Percentiles rank a stretch among this genome's conserved stretches.
Evolutionary conservation across 2,888 invertebrate genomes (phyloP).

Genomic region (Phalangium opilio): DNA sequence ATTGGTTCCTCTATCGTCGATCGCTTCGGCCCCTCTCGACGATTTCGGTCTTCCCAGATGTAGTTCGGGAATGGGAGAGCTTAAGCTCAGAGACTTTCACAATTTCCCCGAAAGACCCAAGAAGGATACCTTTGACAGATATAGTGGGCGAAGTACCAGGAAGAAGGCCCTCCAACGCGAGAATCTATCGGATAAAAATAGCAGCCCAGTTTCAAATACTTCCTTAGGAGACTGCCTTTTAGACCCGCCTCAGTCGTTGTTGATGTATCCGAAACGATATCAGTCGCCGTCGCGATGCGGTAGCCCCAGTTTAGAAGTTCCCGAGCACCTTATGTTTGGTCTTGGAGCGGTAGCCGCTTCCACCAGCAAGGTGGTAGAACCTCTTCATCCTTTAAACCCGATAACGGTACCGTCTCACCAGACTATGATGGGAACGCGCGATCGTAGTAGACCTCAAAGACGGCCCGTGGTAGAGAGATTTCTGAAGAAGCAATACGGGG

Average conservation of each 20-base stretch:
- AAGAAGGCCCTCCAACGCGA: background rate
- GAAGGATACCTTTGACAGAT: too few species aligned
- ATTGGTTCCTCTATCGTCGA: too few species aligned
- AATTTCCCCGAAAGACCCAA: background rate
- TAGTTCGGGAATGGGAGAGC: background rate
- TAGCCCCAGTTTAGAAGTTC: slow-evolving; percentile 26
- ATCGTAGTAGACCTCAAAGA: slow-evolving; percentile 52
- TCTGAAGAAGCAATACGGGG: slow-evolving; percentile 36
- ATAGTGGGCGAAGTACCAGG: background rate
- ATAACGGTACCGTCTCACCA: too few species aligned
- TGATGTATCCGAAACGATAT: slow-evolving; percentile 26
- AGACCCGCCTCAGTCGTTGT: slow-evolving; percentile 29
- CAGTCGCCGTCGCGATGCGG: slow-evolving; percentile 28
- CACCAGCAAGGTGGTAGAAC: slow-evolving; percentile 11
- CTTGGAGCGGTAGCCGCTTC: too few species aligned
- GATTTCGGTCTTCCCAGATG: background rate
- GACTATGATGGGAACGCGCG: slow-evolving; percentile 10
- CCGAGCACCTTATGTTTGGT: slow-evolving; percentile 27
- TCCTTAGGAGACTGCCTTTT: slow-evolving; percentile 31
- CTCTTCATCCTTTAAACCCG: slow-evolving; percentile 18
- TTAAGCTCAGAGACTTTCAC: background rate
- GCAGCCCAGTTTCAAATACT: slow-evolving; percentile 18
- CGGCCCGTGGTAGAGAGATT: slow-evolving; percentile 57
- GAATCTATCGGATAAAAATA: background rate
- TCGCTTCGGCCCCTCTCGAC: background rate